Base-by-base conservation (phyloP, 2,113 vertebrate species). In the Lophotis ruficrista region DNA sequence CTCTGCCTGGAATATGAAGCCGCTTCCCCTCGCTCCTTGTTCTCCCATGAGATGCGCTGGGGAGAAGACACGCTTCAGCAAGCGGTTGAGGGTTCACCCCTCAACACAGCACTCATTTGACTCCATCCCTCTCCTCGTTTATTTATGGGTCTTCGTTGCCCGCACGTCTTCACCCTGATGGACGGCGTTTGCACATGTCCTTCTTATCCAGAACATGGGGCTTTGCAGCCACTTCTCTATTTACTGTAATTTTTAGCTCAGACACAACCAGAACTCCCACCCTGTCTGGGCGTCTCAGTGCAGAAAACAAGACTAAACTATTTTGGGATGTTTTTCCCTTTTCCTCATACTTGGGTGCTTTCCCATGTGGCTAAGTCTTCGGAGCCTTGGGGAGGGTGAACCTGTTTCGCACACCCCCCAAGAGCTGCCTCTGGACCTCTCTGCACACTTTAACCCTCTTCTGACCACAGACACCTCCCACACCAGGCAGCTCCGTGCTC, bases 281-380 rank as follows among this genome's bases (percentile, higher is more conserved):
- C 97, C 97, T 97, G 96, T 97, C 97, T 97, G 96, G 96, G 94
- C 91, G 94, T 95, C 96, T 97, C 85, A 90, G 93, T 48, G 93
- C 91, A 96, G 75, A 94, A 97, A 97, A 97, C 95, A 97, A 97
- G 96, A 97, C 97, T 97, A 97, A 97, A 97, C 97, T 97, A 97
- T 97, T 97, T 97, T 96, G 90, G 96, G 97, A 97, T 97, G 96
- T 96, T 97, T 97, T 97, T 96, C 94, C 82, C 93, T 97, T 96
- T 96, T 96, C 96, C 94, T 97, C 96, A 97, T 96, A 96, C 93
- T 97, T 97, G 97, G 97, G 97, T 97, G 96, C 96, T 96, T 97
- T 97, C 97, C 97, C 97, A 97, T 96, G 96, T 96, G 97, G 96
- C 86, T 87, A 94, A 93, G n/a, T 24, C 72, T 84, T 79, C 4